Evolutionary conservation across 2,888 invertebrate genomes (phyloP), one percentile per base, ranked within the genome.

Genomic region (Thera obeliscata): DNA sequence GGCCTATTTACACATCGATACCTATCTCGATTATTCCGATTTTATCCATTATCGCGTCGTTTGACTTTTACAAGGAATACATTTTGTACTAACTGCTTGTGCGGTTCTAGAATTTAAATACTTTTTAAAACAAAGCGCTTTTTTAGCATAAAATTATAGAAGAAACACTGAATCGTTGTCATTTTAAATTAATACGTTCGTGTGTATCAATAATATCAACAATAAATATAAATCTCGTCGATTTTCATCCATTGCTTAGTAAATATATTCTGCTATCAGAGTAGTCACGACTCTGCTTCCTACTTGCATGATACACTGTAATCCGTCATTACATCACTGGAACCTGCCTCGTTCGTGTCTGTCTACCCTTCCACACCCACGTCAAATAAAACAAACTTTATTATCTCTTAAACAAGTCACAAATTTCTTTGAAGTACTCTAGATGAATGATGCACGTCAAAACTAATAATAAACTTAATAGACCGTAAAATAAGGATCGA

Each of bases 311-410:
- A 75, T 79, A 70, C 69, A 64, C 71, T 77, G 69, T 74, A 76
- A 83, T 79, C 63, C 80, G 79, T 80, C 80, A 82, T 83, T 82
- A 81, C 75, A 76, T 79, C 78, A 79, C 82, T 81, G 76, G 77
- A 78, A 74, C 76, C 61, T 64, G 56, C 63, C 46, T 60, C 57
- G 73, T 74, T 77, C 74, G 71, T 73, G 69, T 70, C 64, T 73
- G 69, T 70, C 64, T 69, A 60, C n/a, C 33, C 33, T 54, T 76
- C 77, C 57, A 79, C 76, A 71, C 63, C 33, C 70, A 61, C 73
- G 12, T 41, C 38, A 38, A 56, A 12, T 12, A 7, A 3, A 33
- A 2, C 9, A 33, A 52, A 52, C 52, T 7, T 2, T 46, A 46
- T 7, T 2, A 9, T 7, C 61, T 70, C 71, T 4, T n/a, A 38